These are phyloP conservation scores for Rhabdophis nuchalis DNA, from an alignment of 2,797 vertebrate genomes.

Conservation along the genomic window DNA sequence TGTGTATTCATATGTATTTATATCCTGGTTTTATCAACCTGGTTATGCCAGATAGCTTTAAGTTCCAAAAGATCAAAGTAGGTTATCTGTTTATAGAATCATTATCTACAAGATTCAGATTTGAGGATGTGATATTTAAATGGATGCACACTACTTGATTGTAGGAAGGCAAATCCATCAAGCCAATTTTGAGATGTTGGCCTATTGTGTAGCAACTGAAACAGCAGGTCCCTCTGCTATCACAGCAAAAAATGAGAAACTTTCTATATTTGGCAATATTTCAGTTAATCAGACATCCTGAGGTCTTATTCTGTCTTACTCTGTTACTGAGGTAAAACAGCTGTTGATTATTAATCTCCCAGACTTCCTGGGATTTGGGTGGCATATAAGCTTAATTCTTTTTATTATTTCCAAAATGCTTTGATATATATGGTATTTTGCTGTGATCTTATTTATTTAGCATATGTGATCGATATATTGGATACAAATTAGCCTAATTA, in stretches of 20 bases:
- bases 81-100: background rate
- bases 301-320: background rate
- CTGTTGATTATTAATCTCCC: background rate
- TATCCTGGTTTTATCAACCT: conserved; percentile 27
- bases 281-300: background rate
- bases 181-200: background rate
- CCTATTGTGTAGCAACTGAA: background rate
- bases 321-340: background rate
- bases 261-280: background rate
- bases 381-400: background rate
- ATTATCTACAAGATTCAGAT: background rate
- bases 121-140: conserved; percentile 22
- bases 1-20: background rate
- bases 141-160: conserved; percentile 36
- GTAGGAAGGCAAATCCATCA: background rate
- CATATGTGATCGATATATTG: background rate
- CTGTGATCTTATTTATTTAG: background rate
- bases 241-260: background rate
- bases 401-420: background rate
- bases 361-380: background rate
- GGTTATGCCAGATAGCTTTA: conserved; percentile 6
- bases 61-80: background rate
- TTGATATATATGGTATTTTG: background rate
- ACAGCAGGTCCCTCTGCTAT: background rate
- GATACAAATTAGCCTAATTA: background rate